Base-by-base conservation (phyloP, 1,140 invertebrate species). In the Notospermus geniculatus region DNA sequence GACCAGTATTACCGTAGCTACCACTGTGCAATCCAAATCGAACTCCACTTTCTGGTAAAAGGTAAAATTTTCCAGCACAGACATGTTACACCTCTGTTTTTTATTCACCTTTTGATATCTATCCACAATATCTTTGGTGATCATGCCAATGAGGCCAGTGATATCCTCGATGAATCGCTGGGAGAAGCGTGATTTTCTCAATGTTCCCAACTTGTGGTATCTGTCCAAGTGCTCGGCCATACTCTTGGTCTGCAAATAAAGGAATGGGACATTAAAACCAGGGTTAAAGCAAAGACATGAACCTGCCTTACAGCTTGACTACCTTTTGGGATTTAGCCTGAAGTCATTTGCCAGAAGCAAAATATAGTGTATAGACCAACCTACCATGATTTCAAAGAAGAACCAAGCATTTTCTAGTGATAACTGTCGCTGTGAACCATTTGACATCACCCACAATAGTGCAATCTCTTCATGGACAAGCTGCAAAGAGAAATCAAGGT, bases 381-480 rank as follows among this genome's bases (percentile, higher is more conserved):
- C 67, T 67, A 81, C 81, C 66, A 95, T 94, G 13, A 96, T 81
- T 77, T 97, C 93, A 76, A 96, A 89, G 71, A 96, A 86, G 70
- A 95, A 89, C 93, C 93, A 96, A 0, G 93, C 90, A 80, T 97
- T 92, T n/a, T 50, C 46, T 5, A 27, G 87, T 87, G 78, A 95
- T 88, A 0, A 92, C 90, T 9, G 91, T 80, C 70, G 97, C 93
- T 61, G 91, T 84, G 1, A 84, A 0, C 91, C 91, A 73, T 88
- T 93, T 0, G 92, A 89, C 0, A 95, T 89, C 0, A 94, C 90
- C 92, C 92, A 96, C 75, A 96, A 93, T 7, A 95, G 80, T 0
- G 90, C 91, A 43, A 98, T 73, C 78, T 97, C 92, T 77, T 98
- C 94, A 79, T 98, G 94, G 0, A 96, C 81, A 22, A 95, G 85